Percentiles rank a stretch among this genome's conserved stretches.
phyloP scores from a whole-genome alignment of 2,113 vertebrate genomes.

The Bufo bufo region DNA sequence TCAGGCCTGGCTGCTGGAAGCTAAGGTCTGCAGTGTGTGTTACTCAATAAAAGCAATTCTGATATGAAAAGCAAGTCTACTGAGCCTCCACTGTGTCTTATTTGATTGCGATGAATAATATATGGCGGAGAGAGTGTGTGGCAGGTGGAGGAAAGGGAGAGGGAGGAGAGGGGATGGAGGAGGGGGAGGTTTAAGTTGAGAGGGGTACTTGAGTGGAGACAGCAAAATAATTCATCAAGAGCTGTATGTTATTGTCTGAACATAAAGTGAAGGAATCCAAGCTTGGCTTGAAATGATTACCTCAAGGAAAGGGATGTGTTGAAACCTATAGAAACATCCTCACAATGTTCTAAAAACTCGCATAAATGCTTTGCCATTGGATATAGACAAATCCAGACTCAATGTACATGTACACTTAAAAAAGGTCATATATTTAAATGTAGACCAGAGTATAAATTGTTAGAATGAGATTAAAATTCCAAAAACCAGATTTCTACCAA shows the following conservation, averaged over 20 bases:
- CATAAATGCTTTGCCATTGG: not conserved
- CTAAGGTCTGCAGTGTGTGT: conserved; percentile 81
- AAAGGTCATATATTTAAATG: too few species aligned
- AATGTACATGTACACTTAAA: not conserved
- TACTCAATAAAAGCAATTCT: conserved; percentile 98
- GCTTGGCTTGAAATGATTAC: conserved; percentile 63
- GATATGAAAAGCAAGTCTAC: conserved; percentile 96
- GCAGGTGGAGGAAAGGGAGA: conserved; percentile 63
- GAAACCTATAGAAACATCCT: not conserved
- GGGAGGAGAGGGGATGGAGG: conserved; percentile 65
- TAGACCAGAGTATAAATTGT: too few species aligned
- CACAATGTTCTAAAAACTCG: not conserved
- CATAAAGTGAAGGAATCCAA: conserved; percentile 66
- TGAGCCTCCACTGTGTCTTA: conserved; percentile 89
- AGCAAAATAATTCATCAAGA: conserved; percentile 73
- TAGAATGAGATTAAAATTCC: not conserved
- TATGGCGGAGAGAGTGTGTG: conserved; percentile 75
- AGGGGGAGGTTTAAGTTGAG: conserved; percentile 74
- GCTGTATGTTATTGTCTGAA: conserved; percentile 70
- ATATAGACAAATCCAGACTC: not conserved
- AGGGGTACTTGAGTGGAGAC: conserved; percentile 74
- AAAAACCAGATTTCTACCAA: not conserved
- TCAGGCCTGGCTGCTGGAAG: conserved; percentile 91
- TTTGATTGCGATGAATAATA: conserved; percentile 99
- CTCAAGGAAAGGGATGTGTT: conserved; percentile 31